phyloP scores from a whole-genome alignment of 2,888 invertebrate species.

The Caenorhabditis imperialis region DNA sequence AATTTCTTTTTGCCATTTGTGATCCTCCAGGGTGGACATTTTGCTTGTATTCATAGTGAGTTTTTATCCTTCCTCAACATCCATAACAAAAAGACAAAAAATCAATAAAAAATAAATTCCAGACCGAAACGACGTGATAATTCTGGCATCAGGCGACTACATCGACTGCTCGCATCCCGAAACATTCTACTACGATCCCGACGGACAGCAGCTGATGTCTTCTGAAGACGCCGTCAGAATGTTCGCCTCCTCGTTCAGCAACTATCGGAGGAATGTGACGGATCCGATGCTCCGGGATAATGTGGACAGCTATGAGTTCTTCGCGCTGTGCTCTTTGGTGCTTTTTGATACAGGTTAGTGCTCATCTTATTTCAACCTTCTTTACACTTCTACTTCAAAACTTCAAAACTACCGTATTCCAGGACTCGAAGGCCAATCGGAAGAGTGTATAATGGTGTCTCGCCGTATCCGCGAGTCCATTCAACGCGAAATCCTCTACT shows the following conservation, averaged over 20 bases:
- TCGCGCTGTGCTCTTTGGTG: conserved; percentile 53
- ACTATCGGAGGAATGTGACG: conserved; percentile 59
- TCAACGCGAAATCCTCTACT: conserved; percentile 54
- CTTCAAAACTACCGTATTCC: not conserved
- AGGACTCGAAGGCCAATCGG: conserved; percentile 59
- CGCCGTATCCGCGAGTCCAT: conserved; percentile 42
- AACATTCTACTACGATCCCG: conserved; percentile 61
- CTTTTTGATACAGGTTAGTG: conserved; percentile 59
- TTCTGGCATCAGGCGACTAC: conserved; percentile 59
- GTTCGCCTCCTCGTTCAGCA: conserved; percentile 58
- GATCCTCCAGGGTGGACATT: conserved; percentile 60
- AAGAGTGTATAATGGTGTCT: conserved; percentile 47
- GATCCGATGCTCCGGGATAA: conserved; percentile 56
- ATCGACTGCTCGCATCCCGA: conserved; percentile 59
- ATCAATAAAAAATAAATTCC: conserved; percentile 17
- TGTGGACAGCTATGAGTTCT: conserved; percentile 58
- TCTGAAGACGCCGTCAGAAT: conserved; percentile 63
- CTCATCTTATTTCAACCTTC: not conserved
- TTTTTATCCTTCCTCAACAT: conserved; percentile 3
- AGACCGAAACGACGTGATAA: conserved; percentile 61
- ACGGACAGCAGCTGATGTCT: conserved; percentile 57
- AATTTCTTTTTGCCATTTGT: conserved; percentile 62
- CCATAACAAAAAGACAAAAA: no score
- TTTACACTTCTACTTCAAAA: not conserved
- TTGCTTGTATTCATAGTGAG: conserved; percentile 48